A percentile compares a stretch with the other conserved stretches of the same genome.
Conservation (phyloP, 2,797 vertebrate genomes). For the Fundulus diaphanus region DNA sequence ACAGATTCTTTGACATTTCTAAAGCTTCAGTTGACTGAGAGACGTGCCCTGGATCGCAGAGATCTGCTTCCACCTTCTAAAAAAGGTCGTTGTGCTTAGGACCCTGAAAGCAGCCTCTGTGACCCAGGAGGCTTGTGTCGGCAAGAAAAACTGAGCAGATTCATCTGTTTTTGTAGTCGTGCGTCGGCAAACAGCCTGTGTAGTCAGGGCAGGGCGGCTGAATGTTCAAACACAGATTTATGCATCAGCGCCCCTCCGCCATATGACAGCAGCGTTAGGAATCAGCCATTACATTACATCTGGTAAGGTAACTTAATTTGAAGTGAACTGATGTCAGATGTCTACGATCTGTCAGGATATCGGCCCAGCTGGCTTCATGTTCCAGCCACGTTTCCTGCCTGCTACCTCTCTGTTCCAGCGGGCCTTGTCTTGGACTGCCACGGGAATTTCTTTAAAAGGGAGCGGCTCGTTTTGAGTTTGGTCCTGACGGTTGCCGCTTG, state of each 20-base stretch:
- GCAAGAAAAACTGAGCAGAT: neutral
- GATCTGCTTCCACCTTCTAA: too few species aligned
- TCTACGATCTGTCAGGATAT: neutral
- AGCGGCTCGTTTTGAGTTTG: too few species aligned
- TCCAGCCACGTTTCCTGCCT: constrained; percentile 22
- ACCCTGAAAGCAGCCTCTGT: too few species aligned
- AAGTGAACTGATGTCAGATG: neutral
- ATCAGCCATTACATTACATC: neutral
- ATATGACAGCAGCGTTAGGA: neutral
- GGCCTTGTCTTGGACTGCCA: too few species aligned
- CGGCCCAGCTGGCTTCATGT: constrained; percentile 18
- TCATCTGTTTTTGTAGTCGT: neutral
- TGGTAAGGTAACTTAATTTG: neutral
- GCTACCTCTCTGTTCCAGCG: constrained; percentile 21
- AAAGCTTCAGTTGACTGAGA: too few species aligned
- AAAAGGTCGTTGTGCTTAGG: too few species aligned
- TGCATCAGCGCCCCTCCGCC: neutral
- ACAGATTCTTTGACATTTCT: neutral
- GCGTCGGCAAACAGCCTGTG: too few species aligned
- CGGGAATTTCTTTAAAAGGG: neutral
- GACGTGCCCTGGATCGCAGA: too few species aligned
- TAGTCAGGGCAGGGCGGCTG: neutral
- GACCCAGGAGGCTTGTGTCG: neutral
- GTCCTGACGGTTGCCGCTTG: neutral
- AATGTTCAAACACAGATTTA: neutral